Evolutionary conservation across 2,113 vertebrate genomes (phyloP).

Genomic region (Elaphurus davidianus): DNA sequence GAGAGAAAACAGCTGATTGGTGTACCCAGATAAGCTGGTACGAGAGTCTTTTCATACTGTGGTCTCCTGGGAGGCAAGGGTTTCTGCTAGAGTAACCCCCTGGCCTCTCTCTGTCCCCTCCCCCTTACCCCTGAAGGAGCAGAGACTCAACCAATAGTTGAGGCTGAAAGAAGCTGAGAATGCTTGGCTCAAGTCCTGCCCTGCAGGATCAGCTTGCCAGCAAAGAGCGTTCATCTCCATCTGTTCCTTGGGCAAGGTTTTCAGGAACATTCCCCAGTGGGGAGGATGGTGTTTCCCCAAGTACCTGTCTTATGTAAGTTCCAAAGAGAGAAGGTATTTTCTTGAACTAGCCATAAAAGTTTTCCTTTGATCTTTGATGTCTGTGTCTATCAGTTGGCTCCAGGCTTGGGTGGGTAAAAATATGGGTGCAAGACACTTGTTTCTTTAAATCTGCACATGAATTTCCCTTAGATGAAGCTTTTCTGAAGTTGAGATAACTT

Average conservation of each 20-base stretch:
- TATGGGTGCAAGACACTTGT: background rate
- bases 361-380: background rate
- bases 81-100: background rate
- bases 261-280: background rate
- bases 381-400: background rate
- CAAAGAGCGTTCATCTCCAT: background rate
- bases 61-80: background rate
- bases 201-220: background rate
- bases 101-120: background rate
- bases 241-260: background rate
- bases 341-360: background rate
- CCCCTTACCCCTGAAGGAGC: background rate
- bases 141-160: background rate
- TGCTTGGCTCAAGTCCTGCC: background rate
- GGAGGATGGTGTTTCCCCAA: background rate
- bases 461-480: background rate
- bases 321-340: background rate
- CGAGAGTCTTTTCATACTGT: background rate
- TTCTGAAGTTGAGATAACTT: background rate
- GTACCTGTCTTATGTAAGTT: background rate
- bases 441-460: background rate
- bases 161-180: background rate
- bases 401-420: background rate
- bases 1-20: background rate
- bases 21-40: background rate